Base-by-base conservation (phyloP, 1,140 invertebrate genomes). In the Drosophila mayri region DNA sequence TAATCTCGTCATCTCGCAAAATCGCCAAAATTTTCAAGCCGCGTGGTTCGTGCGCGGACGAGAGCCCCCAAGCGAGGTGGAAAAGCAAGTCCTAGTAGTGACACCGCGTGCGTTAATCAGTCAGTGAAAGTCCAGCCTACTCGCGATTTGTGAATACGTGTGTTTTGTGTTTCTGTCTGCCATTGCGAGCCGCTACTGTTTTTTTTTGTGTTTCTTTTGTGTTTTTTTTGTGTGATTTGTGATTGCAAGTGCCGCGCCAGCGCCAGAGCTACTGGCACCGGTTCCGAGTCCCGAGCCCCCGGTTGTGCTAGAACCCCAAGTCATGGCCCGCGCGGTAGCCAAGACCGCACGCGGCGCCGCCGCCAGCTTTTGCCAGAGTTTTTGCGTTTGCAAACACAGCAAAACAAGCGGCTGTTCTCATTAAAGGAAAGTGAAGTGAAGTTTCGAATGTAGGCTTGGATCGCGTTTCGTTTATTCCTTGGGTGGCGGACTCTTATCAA, bases 321-420 rank as follows among this genome's bases (percentile, higher is more conserved):
- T 37, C 70, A 72, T 72, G 52, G 67, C 43, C 66, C 67, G 44
- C 32, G 35, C 43, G 55, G 66, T 22, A 54, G 68, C 70, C 54
- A 41, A 58, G 35, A 64, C 70, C 73, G 81, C 78, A 78, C 72
- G 71, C 67, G 82, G 82, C 67, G 75, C 66, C 68, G 80, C 80
- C 80, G 75, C 40, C 79, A 81, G 57, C 59, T 68, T 68, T 78
- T 75, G 46, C 60, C 63, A 22, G 35, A 46, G 46, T 57, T 57
- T 50, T 61, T 47, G n/a, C 50, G 61, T 61, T 58, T 22, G 37
- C 22, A 58, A 30, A 35, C 57, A 41, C 54, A 65, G 37, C 22
- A 58, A 30, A 46, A 44, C 46, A 3, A 28, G 22, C 61, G 44
- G 61, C 37, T 20, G 8, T 11, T 7, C n/a, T 7, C 0, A 9